A percentile compares a stretch with the other conserved stretches of the same genome.
These are phyloP conservation scores for Cataglyphis altisquamis DNA, from an alignment of 2,888 invertebrate species.

Conservation along the genomic window DNA sequence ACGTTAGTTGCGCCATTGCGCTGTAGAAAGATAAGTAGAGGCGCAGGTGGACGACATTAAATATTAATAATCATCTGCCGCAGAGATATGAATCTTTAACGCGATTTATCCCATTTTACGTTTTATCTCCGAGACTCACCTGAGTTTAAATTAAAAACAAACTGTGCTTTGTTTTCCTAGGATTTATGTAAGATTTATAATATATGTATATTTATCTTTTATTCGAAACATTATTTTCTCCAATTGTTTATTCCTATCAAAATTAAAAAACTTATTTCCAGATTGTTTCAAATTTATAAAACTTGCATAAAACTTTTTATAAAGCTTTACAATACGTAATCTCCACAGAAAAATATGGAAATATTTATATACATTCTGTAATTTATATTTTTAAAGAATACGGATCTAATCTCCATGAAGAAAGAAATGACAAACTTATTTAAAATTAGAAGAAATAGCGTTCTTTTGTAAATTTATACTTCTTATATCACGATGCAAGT, in stretches of 20 bases:
- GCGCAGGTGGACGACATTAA: constrained; percentile 19
- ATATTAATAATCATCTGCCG: constrained; percentile 34
- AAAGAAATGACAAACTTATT: background rate
- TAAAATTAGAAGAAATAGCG: background rate
- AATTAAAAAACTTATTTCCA: constrained; percentile 14
- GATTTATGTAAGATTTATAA: constrained; percentile 1
- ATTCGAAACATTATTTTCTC: background rate
- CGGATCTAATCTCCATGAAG: background rate
- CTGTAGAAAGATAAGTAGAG: background rate
- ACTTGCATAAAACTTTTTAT: background rate
- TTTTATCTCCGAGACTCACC: constrained; percentile 13
- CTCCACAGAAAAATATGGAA: background rate
- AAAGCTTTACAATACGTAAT: background rate
- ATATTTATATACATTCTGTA: background rate
- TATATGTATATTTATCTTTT: constrained; percentile 8
- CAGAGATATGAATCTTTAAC: constrained; percentile 33
- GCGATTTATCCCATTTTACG: constrained; percentile 20
- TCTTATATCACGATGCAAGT: background rate
- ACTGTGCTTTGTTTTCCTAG: background rate
- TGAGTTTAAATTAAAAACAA: constrained; percentile 48
- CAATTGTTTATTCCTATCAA: background rate
- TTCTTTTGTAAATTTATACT: background rate
- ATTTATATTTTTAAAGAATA: background rate
- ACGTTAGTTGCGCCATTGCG: constrained; percentile 5
- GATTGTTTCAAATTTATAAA: constrained; percentile 3